phyloP scores from a whole-genome alignment of 2,797 vertebrate genomes.

The Pteropus rufus region DNA sequence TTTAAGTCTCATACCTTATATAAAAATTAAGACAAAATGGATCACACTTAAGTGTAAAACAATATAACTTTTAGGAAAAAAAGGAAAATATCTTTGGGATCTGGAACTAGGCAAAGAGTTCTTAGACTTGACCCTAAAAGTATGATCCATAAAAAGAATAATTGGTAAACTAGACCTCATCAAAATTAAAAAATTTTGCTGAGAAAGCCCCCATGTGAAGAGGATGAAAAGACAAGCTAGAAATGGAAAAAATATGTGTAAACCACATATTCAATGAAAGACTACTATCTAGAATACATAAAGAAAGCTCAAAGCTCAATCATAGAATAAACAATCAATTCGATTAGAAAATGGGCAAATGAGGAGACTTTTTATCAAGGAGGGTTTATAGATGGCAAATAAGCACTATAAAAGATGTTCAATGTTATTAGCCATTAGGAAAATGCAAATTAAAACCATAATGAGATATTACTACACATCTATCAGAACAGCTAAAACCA shows the following conservation, averaged over 20 bases:
- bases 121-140: neutral
- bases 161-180: neutral
- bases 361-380: neutral
- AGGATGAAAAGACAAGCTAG: neutral
- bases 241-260: neutral
- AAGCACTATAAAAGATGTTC: neutral
- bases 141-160: neutral
- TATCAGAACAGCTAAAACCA: neutral
- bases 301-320: neutral
- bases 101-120: neutral
- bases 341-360: neutral
- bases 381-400: neutral
- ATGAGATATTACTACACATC: neutral
- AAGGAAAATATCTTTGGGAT: neutral
- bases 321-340: neutral
- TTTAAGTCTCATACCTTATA: neutral
- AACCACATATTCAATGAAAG: neutral
- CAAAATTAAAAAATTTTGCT: neutral
- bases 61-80: neutral
- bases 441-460: conserved; percentile 18
- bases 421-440: neutral
- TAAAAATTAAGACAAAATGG: neutral
- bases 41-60: neutral
- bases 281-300: neutral
- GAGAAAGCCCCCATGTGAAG: neutral